phyloP scores from a whole-genome alignment of 2,113 vertebrate genomes.

The Ardeotis arabs region DNA sequence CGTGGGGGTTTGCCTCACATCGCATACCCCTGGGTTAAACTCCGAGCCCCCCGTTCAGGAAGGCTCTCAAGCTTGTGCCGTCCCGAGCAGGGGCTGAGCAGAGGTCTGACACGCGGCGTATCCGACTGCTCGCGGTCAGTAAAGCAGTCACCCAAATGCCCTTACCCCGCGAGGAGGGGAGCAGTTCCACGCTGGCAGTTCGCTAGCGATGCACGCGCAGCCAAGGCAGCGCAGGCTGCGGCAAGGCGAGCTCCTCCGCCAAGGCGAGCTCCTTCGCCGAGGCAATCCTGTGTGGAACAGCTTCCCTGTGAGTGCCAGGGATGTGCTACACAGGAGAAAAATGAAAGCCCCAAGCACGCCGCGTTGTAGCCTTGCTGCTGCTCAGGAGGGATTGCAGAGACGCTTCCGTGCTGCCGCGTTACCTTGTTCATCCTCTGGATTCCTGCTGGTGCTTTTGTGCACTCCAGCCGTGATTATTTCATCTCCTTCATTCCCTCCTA shows the following conservation, averaged over 20 bases:
- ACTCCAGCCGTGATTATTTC: conserved; percentile 16
- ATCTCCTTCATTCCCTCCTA: conserved; percentile 1
- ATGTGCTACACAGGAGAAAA: neutral
- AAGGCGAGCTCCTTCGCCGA: neutral
- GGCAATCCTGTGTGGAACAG: neutral
- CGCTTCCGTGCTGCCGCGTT: neutral
- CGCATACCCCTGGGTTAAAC: neutral
- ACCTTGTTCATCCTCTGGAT: neutral
- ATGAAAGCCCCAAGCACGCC: neutral
- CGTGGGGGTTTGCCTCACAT: accelerated
- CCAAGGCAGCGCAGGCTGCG: neutral
- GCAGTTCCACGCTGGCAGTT: neutral
- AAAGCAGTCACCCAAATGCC: neutral
- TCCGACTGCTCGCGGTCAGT: accelerated
- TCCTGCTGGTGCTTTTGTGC: neutral
- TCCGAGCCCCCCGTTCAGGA: neutral
- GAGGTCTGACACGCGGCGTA: neutral
- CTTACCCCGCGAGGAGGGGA: neutral
- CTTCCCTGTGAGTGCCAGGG: neutral
- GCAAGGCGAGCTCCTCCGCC: neutral
- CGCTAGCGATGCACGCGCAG: neutral
- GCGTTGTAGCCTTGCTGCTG: neutral
- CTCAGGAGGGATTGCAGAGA: conserved; percentile 1
- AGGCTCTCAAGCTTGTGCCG: neutral
- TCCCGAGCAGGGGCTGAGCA: neutral